phyloP scores from a whole-genome alignment of 2,888 invertebrate genomes.

The Hypolimnas misippus region DNA sequence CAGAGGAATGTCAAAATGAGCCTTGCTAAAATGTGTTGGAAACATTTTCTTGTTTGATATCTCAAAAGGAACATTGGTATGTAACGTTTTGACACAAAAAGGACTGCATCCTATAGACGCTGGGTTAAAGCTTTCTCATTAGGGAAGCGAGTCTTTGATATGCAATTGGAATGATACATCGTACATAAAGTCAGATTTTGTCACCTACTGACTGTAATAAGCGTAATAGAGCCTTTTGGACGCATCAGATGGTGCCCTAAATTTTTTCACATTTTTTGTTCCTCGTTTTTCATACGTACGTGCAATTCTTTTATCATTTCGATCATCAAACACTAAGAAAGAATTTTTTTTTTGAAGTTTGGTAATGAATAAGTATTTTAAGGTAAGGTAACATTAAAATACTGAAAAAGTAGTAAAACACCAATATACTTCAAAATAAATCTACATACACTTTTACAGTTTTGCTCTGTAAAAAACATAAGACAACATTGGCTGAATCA shows the following conservation, averaged over 20 bases:
- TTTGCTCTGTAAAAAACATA: too few relatives aligned
- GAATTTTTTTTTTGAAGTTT: too few relatives aligned
- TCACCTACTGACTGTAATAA: conserved; percentile 3
- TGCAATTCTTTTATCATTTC: not conserved
- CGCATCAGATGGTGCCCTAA: not conserved
- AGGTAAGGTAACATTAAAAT: too few relatives aligned
- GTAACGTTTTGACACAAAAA: not conserved
- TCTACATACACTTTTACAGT: too few relatives aligned
- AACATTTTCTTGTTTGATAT: not conserved
- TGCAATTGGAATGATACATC: not conserved
- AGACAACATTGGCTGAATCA: too few relatives aligned
- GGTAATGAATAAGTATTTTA: too few relatives aligned
- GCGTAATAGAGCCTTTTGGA: not conserved
- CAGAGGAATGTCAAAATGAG: not conserved
- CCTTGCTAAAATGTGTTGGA: conserved; percentile 14
- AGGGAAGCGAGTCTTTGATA: not conserved
- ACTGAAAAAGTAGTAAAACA: too few relatives aligned
- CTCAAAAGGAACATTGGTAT: not conserved
- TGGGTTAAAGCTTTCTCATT: not conserved
- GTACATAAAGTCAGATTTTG: not conserved
- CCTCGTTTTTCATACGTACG: not conserved
- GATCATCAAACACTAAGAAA: too few relatives aligned
- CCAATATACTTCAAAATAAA: too few relatives aligned
- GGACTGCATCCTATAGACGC: not conserved
- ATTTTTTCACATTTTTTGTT: conserved; percentile 7